These are phyloP conservation scores for Macheiramphus alcinus DNA, from an alignment of 2,113 vertebrate genomes.

Conservation along the genomic window DNA sequence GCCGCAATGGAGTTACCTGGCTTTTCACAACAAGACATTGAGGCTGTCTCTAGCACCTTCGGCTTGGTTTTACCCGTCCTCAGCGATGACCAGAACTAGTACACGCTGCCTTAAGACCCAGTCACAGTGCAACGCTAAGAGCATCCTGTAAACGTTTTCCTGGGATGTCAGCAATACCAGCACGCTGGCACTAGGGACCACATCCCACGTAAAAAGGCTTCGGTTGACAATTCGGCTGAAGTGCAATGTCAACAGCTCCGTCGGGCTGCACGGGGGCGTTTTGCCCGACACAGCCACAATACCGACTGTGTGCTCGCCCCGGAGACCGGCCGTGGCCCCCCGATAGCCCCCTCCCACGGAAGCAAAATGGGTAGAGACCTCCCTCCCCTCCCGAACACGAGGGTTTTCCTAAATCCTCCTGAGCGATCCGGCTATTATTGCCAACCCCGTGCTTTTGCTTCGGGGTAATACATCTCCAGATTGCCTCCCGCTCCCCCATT, in stretches of 20 bases:
- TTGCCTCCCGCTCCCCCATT: too few relatives aligned
- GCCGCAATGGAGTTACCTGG: neutral
- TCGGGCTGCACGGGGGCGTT: neutral
- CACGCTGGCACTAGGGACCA: conserved; percentile 32
- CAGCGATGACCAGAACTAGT: neutral
- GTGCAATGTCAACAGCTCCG: conserved; percentile 30
- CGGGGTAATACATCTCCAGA: neutral
- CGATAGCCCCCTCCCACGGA: neutral
- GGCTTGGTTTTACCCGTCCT: neutral
- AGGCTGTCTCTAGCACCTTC: neutral
- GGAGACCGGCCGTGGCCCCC: neutral
- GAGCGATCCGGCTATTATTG: neutral
- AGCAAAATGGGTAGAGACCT: neutral
- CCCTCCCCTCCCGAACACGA: neutral
- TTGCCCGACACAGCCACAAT: neutral
- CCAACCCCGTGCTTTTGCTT: neutral
- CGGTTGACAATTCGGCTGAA: neutral
- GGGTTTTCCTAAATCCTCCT: neutral
- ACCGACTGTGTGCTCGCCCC: neutral
- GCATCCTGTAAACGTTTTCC: neutral
- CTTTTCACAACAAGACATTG: neutral
- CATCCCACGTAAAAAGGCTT: neutral
- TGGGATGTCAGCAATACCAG: conserved; percentile 8
- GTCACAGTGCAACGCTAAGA: neutral
- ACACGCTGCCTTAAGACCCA: neutral